Conservation (phyloP, 2,888 invertebrate genomes). For the Chydorus sphaericus region DNA sequence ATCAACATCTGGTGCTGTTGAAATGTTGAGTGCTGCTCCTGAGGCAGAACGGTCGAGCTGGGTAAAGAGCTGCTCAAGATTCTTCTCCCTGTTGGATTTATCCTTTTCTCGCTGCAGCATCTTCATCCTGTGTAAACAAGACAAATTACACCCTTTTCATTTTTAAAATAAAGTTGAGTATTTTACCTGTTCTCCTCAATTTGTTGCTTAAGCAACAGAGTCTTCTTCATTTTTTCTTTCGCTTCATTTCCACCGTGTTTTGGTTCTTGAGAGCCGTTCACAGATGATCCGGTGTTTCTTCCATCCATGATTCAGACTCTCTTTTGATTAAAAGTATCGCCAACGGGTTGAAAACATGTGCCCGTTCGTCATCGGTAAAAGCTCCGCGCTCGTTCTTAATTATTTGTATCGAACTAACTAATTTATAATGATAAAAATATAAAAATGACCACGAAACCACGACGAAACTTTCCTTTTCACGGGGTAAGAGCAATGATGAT, state of each 20-base stretch:
- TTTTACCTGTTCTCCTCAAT: constrained; percentile 12
- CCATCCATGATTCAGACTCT: neutral
- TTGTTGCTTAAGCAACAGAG: constrained; percentile 7
- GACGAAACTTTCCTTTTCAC: too few relatives aligned
- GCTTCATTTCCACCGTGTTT: neutral
- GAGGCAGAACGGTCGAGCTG: constrained; percentile 4
- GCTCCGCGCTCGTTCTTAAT: too few relatives aligned
- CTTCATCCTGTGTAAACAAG: neutral
- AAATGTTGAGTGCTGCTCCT: neutral
- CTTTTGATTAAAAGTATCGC: too few relatives aligned
- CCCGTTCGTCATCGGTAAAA: too few relatives aligned
- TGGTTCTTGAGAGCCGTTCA: neutral
- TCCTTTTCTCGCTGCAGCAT: constrained; percentile 12
- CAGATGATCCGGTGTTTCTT: neutral
- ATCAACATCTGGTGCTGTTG: constrained; percentile 8
- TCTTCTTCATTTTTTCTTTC: constrained; percentile 8
- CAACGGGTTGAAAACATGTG: too few relatives aligned
- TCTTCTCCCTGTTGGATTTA: constrained; percentile 10
- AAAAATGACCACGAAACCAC: too few relatives aligned
- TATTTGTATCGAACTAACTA: too few relatives aligned
- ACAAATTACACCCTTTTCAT: neutral
- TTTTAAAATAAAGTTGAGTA: neutral
- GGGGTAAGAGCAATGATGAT: too few relatives aligned
- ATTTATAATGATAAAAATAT: too few relatives aligned
- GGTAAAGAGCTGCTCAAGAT: constrained; percentile 11